Conservation (phyloP, 2,888 invertebrate species). For the Gastrophysa polygoni region DNA sequence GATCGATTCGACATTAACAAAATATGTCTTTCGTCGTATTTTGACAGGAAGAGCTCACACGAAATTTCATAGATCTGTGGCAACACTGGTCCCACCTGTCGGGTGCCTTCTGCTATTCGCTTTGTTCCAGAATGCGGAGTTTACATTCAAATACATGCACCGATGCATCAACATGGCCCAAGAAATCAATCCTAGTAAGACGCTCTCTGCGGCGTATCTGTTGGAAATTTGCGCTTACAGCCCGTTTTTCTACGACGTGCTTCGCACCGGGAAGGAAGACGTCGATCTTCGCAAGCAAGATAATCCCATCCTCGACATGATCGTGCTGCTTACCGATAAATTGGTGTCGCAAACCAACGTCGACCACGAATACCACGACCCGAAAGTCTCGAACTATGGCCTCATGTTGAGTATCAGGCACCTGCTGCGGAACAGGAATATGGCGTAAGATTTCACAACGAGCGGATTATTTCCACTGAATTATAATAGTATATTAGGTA, state of each 20-base stretch:
- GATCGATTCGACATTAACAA: too few species aligned
- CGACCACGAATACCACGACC: slow-evolving; percentile 26
- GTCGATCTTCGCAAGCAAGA: slow-evolving; percentile 15
- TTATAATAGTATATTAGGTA: too few species aligned
- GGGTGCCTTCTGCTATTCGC: too few species aligned
- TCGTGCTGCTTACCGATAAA: slow-evolving; percentile 37
- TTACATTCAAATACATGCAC: slow-evolving; percentile 44
- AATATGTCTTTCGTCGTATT: too few species aligned
- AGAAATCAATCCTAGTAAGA: slow-evolving; percentile 77
- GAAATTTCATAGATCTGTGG: too few species aligned
- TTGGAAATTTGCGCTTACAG: slow-evolving; percentile 57
- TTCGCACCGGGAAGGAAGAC: slow-evolving; percentile 30
- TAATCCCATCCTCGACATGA: slow-evolving; percentile 39
- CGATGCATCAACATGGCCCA: slow-evolving; percentile 60
- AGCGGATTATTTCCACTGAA: too few species aligned
- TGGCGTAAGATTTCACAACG: slow-evolving; percentile 30
- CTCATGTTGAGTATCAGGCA: slow-evolving; percentile 41
- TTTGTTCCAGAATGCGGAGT: slow-evolving; percentile 44
- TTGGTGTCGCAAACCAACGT: slow-evolving; percentile 36
- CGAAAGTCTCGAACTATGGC: slow-evolving; percentile 40
- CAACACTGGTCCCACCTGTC: too few species aligned
- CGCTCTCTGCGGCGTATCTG: slow-evolving; percentile 76
- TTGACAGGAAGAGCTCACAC: too few species aligned
- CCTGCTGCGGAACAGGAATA: slow-evolving; percentile 38
- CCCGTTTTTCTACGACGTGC: slow-evolving; percentile 43